Base-by-base conservation (phyloP, 2,113 vertebrate species). In the Puntigrus tetrazona region DNA sequence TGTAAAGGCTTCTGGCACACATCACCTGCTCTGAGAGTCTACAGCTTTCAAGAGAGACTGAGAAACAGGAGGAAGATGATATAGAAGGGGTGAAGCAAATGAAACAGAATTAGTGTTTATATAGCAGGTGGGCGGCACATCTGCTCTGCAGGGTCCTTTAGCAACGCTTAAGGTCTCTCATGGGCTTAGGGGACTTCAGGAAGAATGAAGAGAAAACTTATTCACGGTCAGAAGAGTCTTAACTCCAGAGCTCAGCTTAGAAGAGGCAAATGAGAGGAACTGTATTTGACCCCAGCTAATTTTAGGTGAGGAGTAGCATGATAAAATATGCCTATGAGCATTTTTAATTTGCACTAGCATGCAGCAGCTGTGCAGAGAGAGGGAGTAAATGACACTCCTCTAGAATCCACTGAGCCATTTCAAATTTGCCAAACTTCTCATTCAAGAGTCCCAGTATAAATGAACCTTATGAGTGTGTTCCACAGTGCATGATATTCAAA, bases 231-330 rank as follows among this genome's bases (percentile, higher is more conserved):
- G 82, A 65, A 22, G 31, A 82, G 34, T 61, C 83, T 63, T 74
- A 45, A 78, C 45, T 83, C 41, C 69, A 34, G 80, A 78, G 14
- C 73, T 82, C 29, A 29, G 41, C 69, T 70, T 90, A 84, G 89
- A 86, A 89, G 88, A 88, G 90, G 65, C 89, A 90, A 89, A 59
- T 72, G 36, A 43, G 47, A 75, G 69, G 69, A 67, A 69, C 50
- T 87, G 82, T 20, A 74, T 61, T 74, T 87, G 79, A 82, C 50
- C 65, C 25, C 2, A 43, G 65, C 72, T 87, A 63, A 74, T 67
- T 87, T 85, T 85, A 83, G 43, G 63, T 78, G 74, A 77, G 77
- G 52, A 57, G 29, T 10, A 55, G 83, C 70, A 61, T 72, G 86
- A 82, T 83, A 85, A 78, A 82, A 57, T 63, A 50, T 87, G 55